Percentiles rank a stretch among this genome's conserved stretches.
phyloP scores from a whole-genome alignment of 2,797 vertebrate species.

The Brotogeris chrysoptera region DNA sequence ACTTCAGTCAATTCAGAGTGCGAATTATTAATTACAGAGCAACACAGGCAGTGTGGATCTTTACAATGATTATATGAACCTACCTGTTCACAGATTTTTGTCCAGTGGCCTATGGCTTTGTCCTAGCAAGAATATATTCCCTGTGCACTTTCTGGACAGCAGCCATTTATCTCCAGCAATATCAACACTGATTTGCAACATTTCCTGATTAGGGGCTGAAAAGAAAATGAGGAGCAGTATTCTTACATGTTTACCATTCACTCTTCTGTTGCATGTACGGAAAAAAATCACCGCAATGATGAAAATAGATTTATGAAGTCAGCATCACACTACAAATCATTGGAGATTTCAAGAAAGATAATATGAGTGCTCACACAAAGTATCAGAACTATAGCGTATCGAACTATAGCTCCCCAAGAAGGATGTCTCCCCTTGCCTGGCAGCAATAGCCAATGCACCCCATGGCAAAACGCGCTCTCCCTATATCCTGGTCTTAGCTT shows the following conservation, averaged over 20 bases:
- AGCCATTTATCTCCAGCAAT: slow-evolving; percentile 47
- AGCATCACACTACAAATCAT: not conserved
- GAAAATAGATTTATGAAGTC: not conserved
- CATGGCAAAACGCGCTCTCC: not conserved
- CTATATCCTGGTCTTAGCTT: not conserved
- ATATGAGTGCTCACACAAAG: not conserved
- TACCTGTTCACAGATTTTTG: not conserved
- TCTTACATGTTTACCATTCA: slow-evolving; percentile 19
- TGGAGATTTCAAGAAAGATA: slow-evolving; percentile 11
- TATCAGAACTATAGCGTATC: not conserved
- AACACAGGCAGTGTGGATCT: not conserved
- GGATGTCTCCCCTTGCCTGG: not conserved
- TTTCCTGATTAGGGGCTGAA: slow-evolving; percentile 47
- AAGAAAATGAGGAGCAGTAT: slow-evolving; percentile 62
- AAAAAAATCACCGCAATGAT: not conserved
- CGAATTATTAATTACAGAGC: slow-evolving; percentile 1
- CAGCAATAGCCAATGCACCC: not conserved
- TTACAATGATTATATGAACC: not conserved
- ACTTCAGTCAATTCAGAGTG: not conserved
- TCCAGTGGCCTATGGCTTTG: slow-evolving; percentile 7
- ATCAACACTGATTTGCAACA: slow-evolving; percentile 22
- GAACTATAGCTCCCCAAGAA: not conserved
- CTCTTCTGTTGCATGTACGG: not conserved
- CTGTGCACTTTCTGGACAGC: slow-evolving; percentile 7
- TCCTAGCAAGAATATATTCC: slow-evolving; percentile 43